A percentile compares a stretch with the other conserved stretches of the same genome.
phyloP scores from a whole-genome alignment of 2,888 invertebrate species.

The Platycheirus rosarum region DNA sequence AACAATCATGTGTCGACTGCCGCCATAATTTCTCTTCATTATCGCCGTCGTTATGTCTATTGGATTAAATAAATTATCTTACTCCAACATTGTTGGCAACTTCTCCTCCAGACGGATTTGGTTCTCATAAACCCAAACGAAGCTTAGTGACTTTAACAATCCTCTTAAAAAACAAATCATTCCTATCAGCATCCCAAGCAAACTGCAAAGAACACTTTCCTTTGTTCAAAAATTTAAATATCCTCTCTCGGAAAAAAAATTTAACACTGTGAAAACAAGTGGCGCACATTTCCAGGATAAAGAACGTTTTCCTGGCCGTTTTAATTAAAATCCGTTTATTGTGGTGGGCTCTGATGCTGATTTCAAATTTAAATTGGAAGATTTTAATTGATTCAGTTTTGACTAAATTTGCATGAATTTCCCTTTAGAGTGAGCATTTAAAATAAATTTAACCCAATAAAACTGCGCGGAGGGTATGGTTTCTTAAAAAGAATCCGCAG shows the following conservation, averaged over 20 bases:
- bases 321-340: constrained; percentile 52
- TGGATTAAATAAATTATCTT: constrained; percentile 27
- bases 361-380: constrained; percentile 41
- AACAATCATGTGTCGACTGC: too few species aligned
- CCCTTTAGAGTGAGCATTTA: background rate
- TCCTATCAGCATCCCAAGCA: constrained; percentile 4
- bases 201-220: constrained; percentile 4
- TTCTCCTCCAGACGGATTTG: constrained; percentile 39
- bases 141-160: constrained; percentile 36
- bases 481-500: too few species aligned
- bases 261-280: background rate
- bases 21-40: constrained; percentile 1
- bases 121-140: constrained; percentile 22
- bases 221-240: constrained; percentile 12
- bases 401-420: constrained; percentile 11
- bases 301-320: constrained; percentile 38
- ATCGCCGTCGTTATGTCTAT: constrained; percentile 14
- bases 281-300: background rate
- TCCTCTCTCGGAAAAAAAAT: constrained; percentile 10
- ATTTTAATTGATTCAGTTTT: constrained; percentile 37
- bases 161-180: constrained; percentile 8
- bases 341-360: constrained; percentile 7
- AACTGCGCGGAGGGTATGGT: too few species aligned
- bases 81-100: constrained; percentile 24
- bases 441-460: constrained; percentile 9